phyloP scores from a whole-genome alignment of 2,797 vertebrate genomes.

The Chaunax sp. region DNA sequence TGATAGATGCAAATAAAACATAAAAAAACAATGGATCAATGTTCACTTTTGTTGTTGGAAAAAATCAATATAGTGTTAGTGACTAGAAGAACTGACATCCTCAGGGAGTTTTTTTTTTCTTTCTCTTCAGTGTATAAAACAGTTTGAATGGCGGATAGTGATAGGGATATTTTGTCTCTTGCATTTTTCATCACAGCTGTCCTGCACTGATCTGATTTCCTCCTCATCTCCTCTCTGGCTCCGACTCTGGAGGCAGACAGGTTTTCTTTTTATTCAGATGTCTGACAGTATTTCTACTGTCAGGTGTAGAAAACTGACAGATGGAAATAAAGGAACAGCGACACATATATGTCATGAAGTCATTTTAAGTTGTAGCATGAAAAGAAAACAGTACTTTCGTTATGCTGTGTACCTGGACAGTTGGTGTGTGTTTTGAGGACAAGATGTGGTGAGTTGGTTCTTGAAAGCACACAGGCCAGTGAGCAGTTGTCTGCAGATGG shows the following conservation, averaged over 20 bases:
- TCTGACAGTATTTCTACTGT: constrained; percentile 42
- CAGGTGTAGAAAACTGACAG: constrained; percentile 38
- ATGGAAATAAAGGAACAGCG: constrained; percentile 20
- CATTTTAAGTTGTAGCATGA: neutral
- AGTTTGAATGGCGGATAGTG: constrained; percentile 33
- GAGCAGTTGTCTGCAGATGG: constrained; percentile 73
- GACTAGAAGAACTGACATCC: constrained; percentile 25
- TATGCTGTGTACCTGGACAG: constrained; percentile 64
- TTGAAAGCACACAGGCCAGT: constrained; percentile 65
- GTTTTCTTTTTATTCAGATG: constrained; percentile 28
- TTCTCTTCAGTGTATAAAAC: constrained; percentile 35
- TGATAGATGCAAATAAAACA: neutral
- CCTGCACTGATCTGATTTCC: constrained; percentile 15
- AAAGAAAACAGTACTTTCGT: neutral
- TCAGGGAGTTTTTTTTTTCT: constrained; percentile 6
- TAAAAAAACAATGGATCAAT: constrained; percentile 9
- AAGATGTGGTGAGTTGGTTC: constrained; percentile 65
- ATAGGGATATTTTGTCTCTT: constrained; percentile 50
- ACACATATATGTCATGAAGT: constrained; percentile 22
- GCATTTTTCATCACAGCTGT: constrained; percentile 56
- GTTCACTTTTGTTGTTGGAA: constrained; percentile 19
- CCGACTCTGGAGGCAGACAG: constrained; percentile 28
- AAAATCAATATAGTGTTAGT: constrained; percentile 24
- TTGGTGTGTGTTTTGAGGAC: constrained; percentile 52
- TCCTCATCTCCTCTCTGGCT: constrained; percentile 2